phyloP scores from a whole-genome alignment of 2,113 vertebrate species.

The Calyptomena viridis region DNA sequence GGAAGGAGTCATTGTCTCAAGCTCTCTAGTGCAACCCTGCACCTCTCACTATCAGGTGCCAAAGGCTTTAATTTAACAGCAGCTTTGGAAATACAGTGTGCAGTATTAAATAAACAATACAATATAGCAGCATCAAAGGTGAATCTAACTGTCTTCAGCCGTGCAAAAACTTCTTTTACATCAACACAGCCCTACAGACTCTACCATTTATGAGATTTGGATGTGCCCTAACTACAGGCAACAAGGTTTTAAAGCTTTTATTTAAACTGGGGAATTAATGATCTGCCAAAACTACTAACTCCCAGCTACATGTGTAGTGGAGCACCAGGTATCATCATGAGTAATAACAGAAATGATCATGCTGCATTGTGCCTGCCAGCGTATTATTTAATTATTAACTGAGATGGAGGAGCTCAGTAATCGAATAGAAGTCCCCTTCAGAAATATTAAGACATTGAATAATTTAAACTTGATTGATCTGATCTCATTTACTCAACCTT shows the following conservation, averaged over 20 bases:
- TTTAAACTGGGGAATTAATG: conserved; percentile 62
- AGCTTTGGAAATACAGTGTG: not conserved
- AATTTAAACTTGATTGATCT: conserved; percentile 68
- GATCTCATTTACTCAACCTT: conserved; percentile 67
- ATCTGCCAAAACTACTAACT: conserved; percentile 56
- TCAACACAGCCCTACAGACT: not conserved
- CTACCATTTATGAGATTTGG: conserved; percentile 2
- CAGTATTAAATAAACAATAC: not conserved
- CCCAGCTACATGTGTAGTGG: conserved; percentile 49
- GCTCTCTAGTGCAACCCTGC: not conserved
- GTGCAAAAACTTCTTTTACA: not conserved
- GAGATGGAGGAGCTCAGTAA: conserved; percentile 49
- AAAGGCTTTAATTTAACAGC: not conserved
- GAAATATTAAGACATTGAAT: conserved; percentile 71
- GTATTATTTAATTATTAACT: conserved; percentile 62
- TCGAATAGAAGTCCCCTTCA: conserved; percentile 65
- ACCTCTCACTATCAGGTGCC: not conserved
- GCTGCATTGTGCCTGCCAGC: conserved; percentile 53
- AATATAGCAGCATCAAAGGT: not conserved
- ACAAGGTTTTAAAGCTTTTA: conserved; percentile 58
- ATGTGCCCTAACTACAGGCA: conserved; percentile 30
- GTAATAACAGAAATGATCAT: conserved; percentile 61
- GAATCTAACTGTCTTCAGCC: not conserved
- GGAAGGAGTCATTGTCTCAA: not conserved
- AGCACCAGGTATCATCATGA: conserved; percentile 51